A percentile compares a stretch with the other conserved stretches of the same genome.
These are phyloP conservation scores for Dermochelys coriacea DNA, from an alignment of 2,797 vertebrate species.

Conservation along the genomic window DNA sequence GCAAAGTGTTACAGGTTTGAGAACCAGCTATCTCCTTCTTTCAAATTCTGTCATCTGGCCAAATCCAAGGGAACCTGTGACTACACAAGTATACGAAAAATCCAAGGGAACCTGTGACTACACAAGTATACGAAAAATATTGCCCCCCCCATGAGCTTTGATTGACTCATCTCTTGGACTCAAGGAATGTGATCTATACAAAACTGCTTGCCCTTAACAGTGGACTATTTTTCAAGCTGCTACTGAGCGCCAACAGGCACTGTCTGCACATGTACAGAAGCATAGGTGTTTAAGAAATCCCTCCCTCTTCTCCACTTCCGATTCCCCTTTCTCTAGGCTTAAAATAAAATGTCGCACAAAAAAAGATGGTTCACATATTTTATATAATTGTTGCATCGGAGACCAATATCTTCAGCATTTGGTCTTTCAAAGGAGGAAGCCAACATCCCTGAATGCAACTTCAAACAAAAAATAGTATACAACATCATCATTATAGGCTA, in stretches of 20 bases:
- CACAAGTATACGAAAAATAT: fast-evolving
- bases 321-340: neutral
- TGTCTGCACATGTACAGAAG: neutral
- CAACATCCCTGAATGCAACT: neutral
- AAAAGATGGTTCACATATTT: neutral
- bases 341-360: neutral
- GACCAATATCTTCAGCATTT: fast-evolving
- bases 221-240: neutral
- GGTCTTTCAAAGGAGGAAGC: neutral
- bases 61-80: neutral
- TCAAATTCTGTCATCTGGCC: neutral
- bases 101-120: neutral
- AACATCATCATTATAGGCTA: neutral
- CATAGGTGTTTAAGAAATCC: neutral
- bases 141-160: fast-evolving
- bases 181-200: neutral
- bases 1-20: neutral
- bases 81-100: fast-evolving
- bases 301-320: neutral
- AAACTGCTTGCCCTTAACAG: neutral
- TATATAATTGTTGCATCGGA: neutral
- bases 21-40: neutral
- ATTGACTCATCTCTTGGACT: neutral
- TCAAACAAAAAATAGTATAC: fast-evolving
- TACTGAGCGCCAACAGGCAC: neutral